Conservation (phyloP, 2,797 vertebrate genomes). For the Gymnopithys bicolor region DNA sequence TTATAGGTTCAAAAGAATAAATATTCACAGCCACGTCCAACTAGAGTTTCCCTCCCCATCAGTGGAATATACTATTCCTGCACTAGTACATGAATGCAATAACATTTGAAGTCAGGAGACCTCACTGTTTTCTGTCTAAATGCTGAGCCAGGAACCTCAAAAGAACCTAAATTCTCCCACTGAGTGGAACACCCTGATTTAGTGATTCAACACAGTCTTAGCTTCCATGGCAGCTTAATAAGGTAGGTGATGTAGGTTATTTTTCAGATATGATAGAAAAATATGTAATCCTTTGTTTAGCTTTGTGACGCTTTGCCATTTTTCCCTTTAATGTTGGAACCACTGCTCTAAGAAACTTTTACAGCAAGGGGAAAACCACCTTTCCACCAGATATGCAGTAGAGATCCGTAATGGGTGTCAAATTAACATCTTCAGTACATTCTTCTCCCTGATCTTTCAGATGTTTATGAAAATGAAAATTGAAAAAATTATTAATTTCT, state of each 20-base stretch:
- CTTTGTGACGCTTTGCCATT: background rate
- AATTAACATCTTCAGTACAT: background rate
- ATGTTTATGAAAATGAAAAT: background rate
- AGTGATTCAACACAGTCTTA: background rate
- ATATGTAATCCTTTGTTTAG: background rate
- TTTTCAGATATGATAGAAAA: background rate
- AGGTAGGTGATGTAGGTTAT: background rate
- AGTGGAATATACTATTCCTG: background rate
- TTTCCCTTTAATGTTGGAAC: background rate
- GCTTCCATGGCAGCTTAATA: background rate
- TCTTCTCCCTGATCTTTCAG: background rate
- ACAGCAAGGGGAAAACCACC: background rate
- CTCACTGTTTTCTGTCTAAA: background rate
- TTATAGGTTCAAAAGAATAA: background rate
- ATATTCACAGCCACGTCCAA: background rate
- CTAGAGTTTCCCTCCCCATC: background rate
- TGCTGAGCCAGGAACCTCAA: background rate
- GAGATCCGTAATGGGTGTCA: background rate
- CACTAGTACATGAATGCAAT: background rate
- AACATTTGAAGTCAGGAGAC: background rate
- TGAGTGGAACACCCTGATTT: background rate
- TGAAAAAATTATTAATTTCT: background rate
- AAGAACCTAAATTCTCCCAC: background rate
- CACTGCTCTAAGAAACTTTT: background rate
- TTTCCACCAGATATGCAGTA: background rate